Conservation (phyloP, 1,140 invertebrate genomes). For the Antheraea pernyi region DNA sequence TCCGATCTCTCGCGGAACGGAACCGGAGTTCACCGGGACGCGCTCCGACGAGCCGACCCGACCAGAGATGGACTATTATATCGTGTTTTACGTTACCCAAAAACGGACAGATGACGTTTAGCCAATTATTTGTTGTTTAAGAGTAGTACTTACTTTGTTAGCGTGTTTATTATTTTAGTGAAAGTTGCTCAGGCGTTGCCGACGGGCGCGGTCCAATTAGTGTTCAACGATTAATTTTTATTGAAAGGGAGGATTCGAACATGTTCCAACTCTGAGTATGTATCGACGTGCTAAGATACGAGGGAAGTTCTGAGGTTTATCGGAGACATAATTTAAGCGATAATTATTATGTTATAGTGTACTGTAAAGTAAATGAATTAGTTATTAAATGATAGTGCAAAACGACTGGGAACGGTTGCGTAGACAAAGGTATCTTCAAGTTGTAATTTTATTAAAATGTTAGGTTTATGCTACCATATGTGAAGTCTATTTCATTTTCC, state of each 20-base stretch:
- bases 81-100: conserved; percentile 47
- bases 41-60: background rate
- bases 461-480: conserved; percentile 19
- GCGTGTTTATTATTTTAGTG: conserved; percentile 73
- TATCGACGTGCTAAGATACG: conserved; percentile 41
- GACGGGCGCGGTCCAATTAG: conserved; percentile 68
- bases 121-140: conserved; percentile 72
- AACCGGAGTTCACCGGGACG: conserved; percentile 2
- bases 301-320: conserved; percentile 51
- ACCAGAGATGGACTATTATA: conserved; percentile 17
- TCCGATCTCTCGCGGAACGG: conserved; percentile 14
- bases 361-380: conserved; percentile 53
- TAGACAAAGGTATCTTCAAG: conserved; percentile 20
- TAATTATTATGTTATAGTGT: conserved; percentile 71
- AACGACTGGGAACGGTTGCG: conserved; percentile 73
- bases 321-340: conserved; percentile 66
- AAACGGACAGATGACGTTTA: conserved; percentile 58
- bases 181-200: conserved; percentile 75
- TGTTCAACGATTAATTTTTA: conserved; percentile 62
- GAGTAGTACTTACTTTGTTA: conserved; percentile 74
- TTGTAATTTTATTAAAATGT: conserved; percentile 20
- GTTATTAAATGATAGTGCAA: conserved; percentile 75
- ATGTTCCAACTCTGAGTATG: conserved; percentile 25
- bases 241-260: conserved; percentile 50
- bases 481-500: conserved; percentile 14